Percentiles rank a stretch among this genome's conserved stretches.
Evolutionary conservation across 1,140 invertebrate species (phyloP).

Genomic region (Heliconius himera): DNA sequence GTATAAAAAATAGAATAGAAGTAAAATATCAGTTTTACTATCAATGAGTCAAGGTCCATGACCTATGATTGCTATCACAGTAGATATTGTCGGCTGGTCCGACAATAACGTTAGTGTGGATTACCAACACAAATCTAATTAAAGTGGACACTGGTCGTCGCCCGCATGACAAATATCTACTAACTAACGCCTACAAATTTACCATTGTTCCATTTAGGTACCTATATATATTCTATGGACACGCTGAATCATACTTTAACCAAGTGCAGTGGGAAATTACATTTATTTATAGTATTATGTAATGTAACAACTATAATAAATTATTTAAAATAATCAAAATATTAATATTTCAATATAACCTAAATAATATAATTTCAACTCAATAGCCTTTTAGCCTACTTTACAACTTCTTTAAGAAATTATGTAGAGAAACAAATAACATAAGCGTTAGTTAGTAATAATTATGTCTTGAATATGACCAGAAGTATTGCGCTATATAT

Average conservation of each 20-base stretch:
- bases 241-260: conserved; percentile 24
- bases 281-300: neutral
- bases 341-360: too few species aligned
- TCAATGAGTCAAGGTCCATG: conserved; percentile 27
- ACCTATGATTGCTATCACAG: conserved; percentile 40
- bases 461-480: too few species aligned
- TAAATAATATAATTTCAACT: too few species aligned
- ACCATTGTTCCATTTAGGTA: conserved; percentile 21
- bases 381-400: too few species aligned
- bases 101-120: conserved; percentile 30
- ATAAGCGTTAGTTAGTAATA: too few species aligned
- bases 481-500: too few species aligned
- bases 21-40: neutral
- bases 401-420: too few species aligned
- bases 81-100: conserved; percentile 26
- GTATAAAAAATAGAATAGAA: neutral
- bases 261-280: neutral
- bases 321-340: too few species aligned
- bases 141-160: conserved; percentile 26
- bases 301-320: neutral
- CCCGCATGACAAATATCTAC: conserved; percentile 37
- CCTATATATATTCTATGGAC: neutral
- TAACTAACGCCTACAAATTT: conserved; percentile 32
- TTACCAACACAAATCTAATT: conserved; percentile 34
- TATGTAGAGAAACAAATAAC: too few species aligned